Base-by-base conservation (phyloP, 2,113 vertebrate genomes). In the Gobiocypris rarus region DNA sequence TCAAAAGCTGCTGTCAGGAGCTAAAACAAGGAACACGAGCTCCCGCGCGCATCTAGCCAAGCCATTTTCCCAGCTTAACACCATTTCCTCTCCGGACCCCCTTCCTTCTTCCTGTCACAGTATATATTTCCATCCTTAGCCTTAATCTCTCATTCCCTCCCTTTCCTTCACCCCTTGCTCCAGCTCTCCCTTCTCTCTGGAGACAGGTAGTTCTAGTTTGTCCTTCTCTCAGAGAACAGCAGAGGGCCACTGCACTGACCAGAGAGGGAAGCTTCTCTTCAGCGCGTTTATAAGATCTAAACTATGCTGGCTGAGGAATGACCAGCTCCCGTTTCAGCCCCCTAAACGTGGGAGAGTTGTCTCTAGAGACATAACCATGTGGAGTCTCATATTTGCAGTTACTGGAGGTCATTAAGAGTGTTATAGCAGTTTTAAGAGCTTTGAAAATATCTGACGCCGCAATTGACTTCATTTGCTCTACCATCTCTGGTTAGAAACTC, bases 161-260 rank as follows among this genome's bases (percentile, higher is more conserved):
- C 24, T 58, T 48, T 59, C 7, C 41, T 54, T 45, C 43, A 24
- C 48, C 34, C 63, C n/a, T 19, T 67, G 14, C 50, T 38, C 26
- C 61, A 31, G 22, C 58, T 76, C n/a, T 58, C 17, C n/a, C 24
- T 80, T 56, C 69, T 48, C 28, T 73, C 59, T 17, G 10, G 54
- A 43, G 74, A 56, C 15, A 9, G 3, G 7, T 19, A 34, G 65
- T 65, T 45, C 15, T 9, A 61, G 67, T 58, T 54, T 38, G 19
- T 76, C 56, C 45, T 31, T 79, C 38, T 75, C 48, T 80, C 69
- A 69, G 34, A 67, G 38, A 84, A 84, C 86, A 87, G 82, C 70
- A 76, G 82, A 84, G 69, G 50, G 69, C 11, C 54, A 8, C 52
- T 58, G 22, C 31, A 24, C 41, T 83, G 9, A 73, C 81, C 15